Conservation (phyloP, 2,888 invertebrate species). For the Stenchaetothrips biformis region DNA sequence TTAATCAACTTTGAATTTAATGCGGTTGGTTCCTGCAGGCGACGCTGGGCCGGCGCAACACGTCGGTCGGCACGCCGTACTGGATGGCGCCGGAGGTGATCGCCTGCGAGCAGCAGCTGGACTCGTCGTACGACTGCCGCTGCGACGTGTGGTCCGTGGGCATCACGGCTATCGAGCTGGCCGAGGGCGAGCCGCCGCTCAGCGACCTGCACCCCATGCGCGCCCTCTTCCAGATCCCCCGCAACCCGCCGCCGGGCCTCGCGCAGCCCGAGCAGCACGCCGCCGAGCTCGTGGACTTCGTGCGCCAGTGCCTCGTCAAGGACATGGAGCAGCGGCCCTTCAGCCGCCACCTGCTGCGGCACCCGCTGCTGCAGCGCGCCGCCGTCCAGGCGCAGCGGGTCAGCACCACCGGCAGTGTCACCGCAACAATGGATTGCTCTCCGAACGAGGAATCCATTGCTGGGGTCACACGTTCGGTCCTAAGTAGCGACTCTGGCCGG, state of each 20-base stretch:
- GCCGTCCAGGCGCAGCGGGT: conserved; percentile 54
- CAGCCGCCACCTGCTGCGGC: conserved; percentile 62
- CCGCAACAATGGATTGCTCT: too few relatives aligned
- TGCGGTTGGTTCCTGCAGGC: too few relatives aligned
- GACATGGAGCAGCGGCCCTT: conserved; percentile 73
- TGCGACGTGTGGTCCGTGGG: conserved; percentile 81
- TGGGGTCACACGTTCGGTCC: too few relatives aligned
- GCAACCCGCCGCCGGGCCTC: conserved; percentile 68
- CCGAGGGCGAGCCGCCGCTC: conserved; percentile 70
- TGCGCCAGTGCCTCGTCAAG: conserved; percentile 67
- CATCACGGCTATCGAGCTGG: conserved; percentile 73
- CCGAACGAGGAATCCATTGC: too few relatives aligned
- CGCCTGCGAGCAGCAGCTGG: conserved; percentile 76
- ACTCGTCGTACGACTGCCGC: conserved; percentile 72
- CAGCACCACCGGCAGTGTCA: too few relatives aligned
- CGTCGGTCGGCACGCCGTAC: conserved; percentile 77
- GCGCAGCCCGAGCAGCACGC: conserved; percentile 60
- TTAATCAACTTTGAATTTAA: too few relatives aligned
- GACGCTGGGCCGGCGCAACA: conserved; percentile 65
- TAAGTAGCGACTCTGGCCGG: too few relatives aligned
- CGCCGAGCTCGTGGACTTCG: conserved; percentile 61
- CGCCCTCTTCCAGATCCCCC: conserved; percentile 71
- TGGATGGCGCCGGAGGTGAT: conserved; percentile 83
- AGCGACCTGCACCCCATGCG: conserved; percentile 75
- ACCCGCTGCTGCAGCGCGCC: conserved; percentile 61